Evolutionary conservation across 2,888 invertebrate species (phyloP).

Genomic region (Exocentrus adspersus): DNA sequence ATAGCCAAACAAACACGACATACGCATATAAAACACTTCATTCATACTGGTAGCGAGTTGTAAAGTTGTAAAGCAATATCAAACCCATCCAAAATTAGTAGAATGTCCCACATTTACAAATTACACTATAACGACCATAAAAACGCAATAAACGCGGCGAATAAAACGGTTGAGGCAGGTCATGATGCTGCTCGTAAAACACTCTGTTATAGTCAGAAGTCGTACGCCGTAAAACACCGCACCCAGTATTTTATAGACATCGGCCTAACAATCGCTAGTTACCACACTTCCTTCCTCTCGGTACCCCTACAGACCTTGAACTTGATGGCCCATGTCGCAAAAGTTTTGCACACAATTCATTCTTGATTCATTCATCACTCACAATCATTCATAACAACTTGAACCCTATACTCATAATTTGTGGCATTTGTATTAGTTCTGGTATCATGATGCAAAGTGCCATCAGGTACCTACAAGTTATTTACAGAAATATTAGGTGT

Average conservation of each 20-base stretch:
- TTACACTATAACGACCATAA: constrained; percentile 62
- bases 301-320: constrained; percentile 49
- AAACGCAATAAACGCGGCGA: constrained; percentile 63
- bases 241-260: constrained; percentile 59
- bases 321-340: constrained; percentile 30
- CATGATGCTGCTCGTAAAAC: constrained; percentile 60
- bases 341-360: constrained; percentile 5
- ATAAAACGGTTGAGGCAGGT: constrained; percentile 63
- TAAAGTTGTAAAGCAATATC: constrained; percentile 60
- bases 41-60: constrained; percentile 53
- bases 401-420: no score
- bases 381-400: no score
- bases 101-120: constrained; percentile 63
- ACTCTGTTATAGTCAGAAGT: constrained; percentile 60
- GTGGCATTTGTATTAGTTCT: no score
- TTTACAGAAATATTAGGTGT: no score
- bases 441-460: no score
- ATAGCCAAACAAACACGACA: constrained; percentile 46
- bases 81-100: constrained; percentile 60
- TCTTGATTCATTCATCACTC: no score
- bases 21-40: constrained; percentile 52
- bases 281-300: constrained; percentile 51
- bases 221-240: constrained; percentile 59
- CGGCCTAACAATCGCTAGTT: constrained; percentile 57
- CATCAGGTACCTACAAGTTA: no score